Evolutionary conservation across 2,888 invertebrate genomes (phyloP).

Genomic region (Morpho achilles): DNA sequence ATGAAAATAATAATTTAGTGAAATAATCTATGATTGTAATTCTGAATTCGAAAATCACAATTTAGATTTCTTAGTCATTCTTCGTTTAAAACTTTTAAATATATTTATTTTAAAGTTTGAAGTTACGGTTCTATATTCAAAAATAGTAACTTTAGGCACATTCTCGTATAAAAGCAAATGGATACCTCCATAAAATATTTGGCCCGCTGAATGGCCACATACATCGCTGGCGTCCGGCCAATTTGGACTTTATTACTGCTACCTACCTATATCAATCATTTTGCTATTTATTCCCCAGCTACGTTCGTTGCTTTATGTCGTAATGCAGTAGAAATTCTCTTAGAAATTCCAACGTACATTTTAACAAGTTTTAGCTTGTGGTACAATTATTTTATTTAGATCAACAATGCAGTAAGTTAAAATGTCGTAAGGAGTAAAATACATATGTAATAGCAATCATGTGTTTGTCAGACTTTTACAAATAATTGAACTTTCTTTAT

Average conservation of each 20-base stretch:
- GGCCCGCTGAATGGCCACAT: slow-evolving; percentile 16
- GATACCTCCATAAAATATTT: slow-evolving; percentile 18
- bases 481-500: no score
- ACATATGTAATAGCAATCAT: not conserved
- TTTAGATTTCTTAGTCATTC: no score
- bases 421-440: not conserved
- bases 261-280: slow-evolving; percentile 27
- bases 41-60: no score
- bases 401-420: not conserved
- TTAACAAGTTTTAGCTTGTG: slow-evolving; percentile 10
- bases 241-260: slow-evolving; percentile 32
- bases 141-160: slow-evolving; percentile 13
- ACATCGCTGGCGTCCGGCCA: slow-evolving; percentile 28
- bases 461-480: no score
- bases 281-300: slow-evolving; percentile 22
- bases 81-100: no score
- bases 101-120: no score
- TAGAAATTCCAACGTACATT: slow-evolving; percentile 13
- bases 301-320: slow-evolving; percentile 15
- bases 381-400: slow-evolving; percentile 4
- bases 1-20: no score
- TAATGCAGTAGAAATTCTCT: slow-evolving; percentile 16
- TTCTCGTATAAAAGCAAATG: slow-evolving; percentile 14
- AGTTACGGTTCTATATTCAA: slow-evolving; percentile 4
- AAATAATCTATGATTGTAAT: no score